Conservation (phyloP, 2,888 invertebrate species). For the Drosophila lacicola region DNA sequence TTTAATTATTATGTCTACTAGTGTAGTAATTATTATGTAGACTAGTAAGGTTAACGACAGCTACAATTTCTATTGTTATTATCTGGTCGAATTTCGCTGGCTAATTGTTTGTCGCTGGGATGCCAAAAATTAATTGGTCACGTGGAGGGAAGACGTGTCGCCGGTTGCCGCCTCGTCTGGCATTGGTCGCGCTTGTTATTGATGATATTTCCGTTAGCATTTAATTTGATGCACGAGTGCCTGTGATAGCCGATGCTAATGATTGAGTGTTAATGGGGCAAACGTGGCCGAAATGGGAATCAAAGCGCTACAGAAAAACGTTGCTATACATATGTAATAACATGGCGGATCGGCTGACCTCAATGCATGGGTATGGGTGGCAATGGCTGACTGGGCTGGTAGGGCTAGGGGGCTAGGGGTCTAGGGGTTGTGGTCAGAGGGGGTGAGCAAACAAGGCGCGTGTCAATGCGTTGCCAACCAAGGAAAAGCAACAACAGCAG, state of each 20-base stretch:
- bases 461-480: constrained; percentile 65
- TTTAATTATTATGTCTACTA: constrained; percentile 4
- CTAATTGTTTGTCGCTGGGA: constrained; percentile 68
- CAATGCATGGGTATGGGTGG: constrained; percentile 40
- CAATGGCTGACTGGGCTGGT: not conserved
- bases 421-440: not conserved
- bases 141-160: constrained; percentile 45
- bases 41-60: constrained; percentile 22
- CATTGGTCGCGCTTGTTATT: constrained; percentile 63
- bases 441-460: constrained; percentile 63
- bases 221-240: constrained; percentile 78
- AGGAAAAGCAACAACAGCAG: constrained; percentile 21
- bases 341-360: constrained; percentile 55
- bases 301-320: constrained; percentile 30
- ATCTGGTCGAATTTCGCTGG: constrained; percentile 37
- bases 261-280: constrained; percentile 75
- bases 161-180: constrained; percentile 23
- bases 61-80: constrained; percentile 11
- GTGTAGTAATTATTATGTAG: constrained; percentile 22
- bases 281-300: constrained; percentile 62
- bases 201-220: constrained; percentile 64
- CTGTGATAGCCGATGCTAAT: constrained; percentile 55
- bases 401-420: not conserved
- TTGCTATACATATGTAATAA: constrained; percentile 41
- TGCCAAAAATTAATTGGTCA: constrained; percentile 69